phyloP scores from a whole-genome alignment of 2,113 vertebrate species.

The Arizona elegans region DNA sequence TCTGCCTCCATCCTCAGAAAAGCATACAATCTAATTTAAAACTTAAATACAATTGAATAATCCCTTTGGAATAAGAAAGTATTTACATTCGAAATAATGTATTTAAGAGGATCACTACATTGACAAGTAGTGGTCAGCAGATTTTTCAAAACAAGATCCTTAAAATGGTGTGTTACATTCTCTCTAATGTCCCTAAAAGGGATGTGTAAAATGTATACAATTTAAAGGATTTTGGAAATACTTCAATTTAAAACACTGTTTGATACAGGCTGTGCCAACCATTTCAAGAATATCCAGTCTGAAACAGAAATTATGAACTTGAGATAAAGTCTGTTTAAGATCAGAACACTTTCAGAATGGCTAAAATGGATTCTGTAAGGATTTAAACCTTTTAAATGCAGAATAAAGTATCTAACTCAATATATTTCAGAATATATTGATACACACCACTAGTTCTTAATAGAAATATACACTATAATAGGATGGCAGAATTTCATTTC shows the following conservation, averaged over 20 bases:
- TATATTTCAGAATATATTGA: background rate
- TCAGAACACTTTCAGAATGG: background rate
- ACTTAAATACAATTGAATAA: background rate
- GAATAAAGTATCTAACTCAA: background rate
- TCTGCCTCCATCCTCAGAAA: background rate
- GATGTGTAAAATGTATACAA: background rate
- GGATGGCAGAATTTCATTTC: background rate
- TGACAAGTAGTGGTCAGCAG: background rate
- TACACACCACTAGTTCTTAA: background rate
- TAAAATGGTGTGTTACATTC: background rate
- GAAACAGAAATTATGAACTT: background rate
- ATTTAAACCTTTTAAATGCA: background rate
- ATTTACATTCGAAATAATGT: background rate
- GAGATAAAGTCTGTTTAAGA: too few relatives aligned
- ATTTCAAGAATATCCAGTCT: background rate
- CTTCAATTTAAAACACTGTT: background rate
- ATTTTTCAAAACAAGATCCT: background rate
- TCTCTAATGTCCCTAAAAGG: background rate
- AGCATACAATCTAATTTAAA: background rate
- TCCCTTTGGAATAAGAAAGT: background rate
- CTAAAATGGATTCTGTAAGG: background rate
- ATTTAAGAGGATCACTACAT: background rate
- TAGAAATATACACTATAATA: background rate
- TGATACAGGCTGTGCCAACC: too few relatives aligned
- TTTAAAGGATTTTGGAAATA: background rate